Conservation (phyloP, 1,140 invertebrate genomes). For the Zaprionus kolodkinae region DNA sequence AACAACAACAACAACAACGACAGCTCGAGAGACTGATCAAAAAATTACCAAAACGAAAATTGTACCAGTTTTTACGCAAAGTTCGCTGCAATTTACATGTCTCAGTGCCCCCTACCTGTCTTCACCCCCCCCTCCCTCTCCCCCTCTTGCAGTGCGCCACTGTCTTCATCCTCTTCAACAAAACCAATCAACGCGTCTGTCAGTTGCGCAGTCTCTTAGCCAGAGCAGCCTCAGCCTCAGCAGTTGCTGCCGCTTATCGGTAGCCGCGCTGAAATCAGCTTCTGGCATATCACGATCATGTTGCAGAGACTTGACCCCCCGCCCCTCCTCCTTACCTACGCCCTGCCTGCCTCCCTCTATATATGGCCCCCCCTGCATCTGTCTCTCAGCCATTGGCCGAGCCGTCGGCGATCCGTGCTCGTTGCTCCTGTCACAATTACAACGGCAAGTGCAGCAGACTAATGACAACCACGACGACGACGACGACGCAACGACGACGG, state of each 20-base stretch:
- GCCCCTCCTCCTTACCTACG: not conserved
- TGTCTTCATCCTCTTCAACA: slow-evolving; percentile 45
- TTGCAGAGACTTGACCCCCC: slow-evolving; percentile 19
- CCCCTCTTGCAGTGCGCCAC: slow-evolving; percentile 12
- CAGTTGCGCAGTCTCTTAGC: slow-evolving; percentile 47
- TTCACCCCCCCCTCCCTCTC: not conserved
- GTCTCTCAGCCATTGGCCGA: slow-evolving; percentile 48
- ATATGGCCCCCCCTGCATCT: not conserved
- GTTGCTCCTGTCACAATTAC: slow-evolving; percentile 83
- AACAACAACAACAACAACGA: slow-evolving; percentile 41
- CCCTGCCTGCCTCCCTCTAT: not conserved
- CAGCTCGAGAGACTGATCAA: slow-evolving; percentile 2
- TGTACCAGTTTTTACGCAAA: slow-evolving; percentile 59
- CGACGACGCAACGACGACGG: slow-evolving; percentile 41
- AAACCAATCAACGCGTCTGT: slow-evolving; percentile 84
- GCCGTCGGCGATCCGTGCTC: slow-evolving; percentile 75
- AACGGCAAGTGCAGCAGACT: slow-evolving; percentile 77
- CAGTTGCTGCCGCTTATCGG: slow-evolving; percentile 68
- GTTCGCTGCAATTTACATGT: slow-evolving; percentile 81
- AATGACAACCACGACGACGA: slow-evolving; percentile 66
- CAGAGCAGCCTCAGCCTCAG: not conserved
- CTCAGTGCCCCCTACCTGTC: slow-evolving; percentile 24
- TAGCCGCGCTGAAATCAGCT: slow-evolving; percentile 79
- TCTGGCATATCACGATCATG: slow-evolving; percentile 83
- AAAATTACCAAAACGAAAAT: slow-evolving; percentile 57